A percentile compares a stretch with the other conserved stretches of the same genome.
Conservation (phyloP, 2,888 invertebrate genomes). For the Melanostoma mellinum region DNA sequence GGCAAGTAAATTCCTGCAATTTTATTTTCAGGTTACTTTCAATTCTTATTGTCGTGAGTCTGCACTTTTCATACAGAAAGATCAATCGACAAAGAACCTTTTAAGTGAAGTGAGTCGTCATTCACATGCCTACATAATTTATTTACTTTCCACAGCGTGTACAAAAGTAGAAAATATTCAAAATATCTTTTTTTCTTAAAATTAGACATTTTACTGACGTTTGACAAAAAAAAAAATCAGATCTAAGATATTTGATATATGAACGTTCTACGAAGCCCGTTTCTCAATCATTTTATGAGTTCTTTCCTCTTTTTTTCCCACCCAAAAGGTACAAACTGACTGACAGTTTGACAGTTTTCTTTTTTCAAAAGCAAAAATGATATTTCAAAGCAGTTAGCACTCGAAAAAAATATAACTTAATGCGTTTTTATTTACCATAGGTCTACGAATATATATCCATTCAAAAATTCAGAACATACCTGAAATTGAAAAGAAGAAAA, state of each 20-base stretch:
- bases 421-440: constrained; percentile 36
- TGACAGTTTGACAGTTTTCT: constrained; percentile 51
- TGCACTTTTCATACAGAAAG: too few species aligned
- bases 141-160: too few species aligned
- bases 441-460: not conserved
- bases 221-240: constrained; percentile 16
- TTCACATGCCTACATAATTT: too few species aligned
- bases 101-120: too few species aligned
- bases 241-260: not conserved
- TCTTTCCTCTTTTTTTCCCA: not conserved
- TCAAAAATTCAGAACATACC: constrained; percentile 60
- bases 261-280: constrained; percentile 1
- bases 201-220: constrained; percentile 61
- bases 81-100: too few species aligned
- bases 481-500: constrained; percentile 37
- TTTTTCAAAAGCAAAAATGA: constrained; percentile 23
- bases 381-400: constrained; percentile 36
- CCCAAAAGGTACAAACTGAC: constrained; percentile 19
- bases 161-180: too few species aligned
- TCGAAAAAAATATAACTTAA: constrained; percentile 24
- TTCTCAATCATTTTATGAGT: not conserved
- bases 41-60: too few species aligned
- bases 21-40: too few species aligned
- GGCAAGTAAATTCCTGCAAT: too few species aligned
- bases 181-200: constrained; percentile 26